Base-by-base conservation (phyloP, 2,113 vertebrate genomes). In the Corvus moneduloides region DNA sequence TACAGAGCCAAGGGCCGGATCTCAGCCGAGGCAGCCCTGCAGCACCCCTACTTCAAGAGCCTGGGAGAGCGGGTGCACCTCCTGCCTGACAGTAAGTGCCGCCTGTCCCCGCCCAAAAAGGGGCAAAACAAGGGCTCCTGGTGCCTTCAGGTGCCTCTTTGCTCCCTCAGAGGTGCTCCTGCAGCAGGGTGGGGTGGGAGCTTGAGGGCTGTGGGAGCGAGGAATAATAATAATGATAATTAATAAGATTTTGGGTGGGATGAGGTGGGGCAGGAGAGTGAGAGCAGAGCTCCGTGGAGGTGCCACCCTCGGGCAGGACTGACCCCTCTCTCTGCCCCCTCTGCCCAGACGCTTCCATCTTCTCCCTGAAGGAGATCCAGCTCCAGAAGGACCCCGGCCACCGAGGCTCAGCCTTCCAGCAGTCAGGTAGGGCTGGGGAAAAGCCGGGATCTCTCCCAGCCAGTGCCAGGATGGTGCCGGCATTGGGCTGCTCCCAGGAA, bases 361-460 rank as follows among this genome's bases (percentile, higher is more conserved):
- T 99, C 97, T 99, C 99, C 46, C 97, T 99, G 94, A 98, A 98
- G 93, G 99, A 99, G 93, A 97, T 99, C 72, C 99, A 99, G 95
- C 98, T 99, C 28, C 99, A 99, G 87, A 99, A 98, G 95, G 99
- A 99, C 77, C 99, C 99, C 2, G 99, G 99, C 10, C 98, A 98
- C 93, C 97, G 99, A 84, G 98, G 98, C 84, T 98, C 99, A 27
- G 98, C 98, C 79, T 99, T 99, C 88, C 99, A 99, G 90, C 99
- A 99, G 76, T 97, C 99, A 98, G 98, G 99, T 99, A 97, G 63
- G 96, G 51, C 28, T 5, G 59, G 35, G 32, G 13, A 23, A 10
- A 6, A 7, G 2, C 30, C 0, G 22, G n/a, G 46, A 6, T 8
- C 37, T 30, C 71, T 37, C 71, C 52, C 28, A 11, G 11, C 5